These are phyloP conservation scores for Stenchaetothrips biformis DNA, from an alignment of 2,888 invertebrate genomes.

Conservation along the genomic window DNA sequence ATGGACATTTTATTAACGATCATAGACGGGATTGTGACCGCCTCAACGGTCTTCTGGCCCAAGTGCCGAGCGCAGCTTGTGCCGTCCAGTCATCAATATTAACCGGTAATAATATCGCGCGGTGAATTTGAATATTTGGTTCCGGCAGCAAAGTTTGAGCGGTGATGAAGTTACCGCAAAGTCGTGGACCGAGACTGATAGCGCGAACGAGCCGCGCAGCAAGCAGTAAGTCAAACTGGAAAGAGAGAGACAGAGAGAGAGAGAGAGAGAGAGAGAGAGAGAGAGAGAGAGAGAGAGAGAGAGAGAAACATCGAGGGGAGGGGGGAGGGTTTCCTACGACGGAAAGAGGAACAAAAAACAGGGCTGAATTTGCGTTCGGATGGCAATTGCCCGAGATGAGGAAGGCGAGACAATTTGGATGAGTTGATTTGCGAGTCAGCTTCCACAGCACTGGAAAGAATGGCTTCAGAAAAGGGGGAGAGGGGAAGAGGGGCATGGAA, in stretches of 20 bases:
- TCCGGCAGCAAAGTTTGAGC: conserved; percentile 12
- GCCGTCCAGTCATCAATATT: conserved; percentile 15
- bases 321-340: not conserved
- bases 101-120: conserved; percentile 6
- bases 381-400: no score
- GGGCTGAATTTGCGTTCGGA: no score
- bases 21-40: no score
- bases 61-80: no score
- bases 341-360: no score
- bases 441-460: no score
- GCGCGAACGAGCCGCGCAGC: not conserved
- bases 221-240: conserved; percentile 6
- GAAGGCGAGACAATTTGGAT: not conserved
- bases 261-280: not conserved
- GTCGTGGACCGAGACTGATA: conserved; percentile 4
- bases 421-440: conserved; percentile 4
- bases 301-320: not conserved
- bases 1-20: no score
- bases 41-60: no score
- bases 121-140: conserved; percentile 15
- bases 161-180: not conserved
- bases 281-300: not conserved
- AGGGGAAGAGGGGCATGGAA: not conserved
- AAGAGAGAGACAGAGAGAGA: not conserved
- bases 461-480: not conserved